Conservation (phyloP, 2,113 vertebrate species). For the Sebastes schlegelii region DNA sequence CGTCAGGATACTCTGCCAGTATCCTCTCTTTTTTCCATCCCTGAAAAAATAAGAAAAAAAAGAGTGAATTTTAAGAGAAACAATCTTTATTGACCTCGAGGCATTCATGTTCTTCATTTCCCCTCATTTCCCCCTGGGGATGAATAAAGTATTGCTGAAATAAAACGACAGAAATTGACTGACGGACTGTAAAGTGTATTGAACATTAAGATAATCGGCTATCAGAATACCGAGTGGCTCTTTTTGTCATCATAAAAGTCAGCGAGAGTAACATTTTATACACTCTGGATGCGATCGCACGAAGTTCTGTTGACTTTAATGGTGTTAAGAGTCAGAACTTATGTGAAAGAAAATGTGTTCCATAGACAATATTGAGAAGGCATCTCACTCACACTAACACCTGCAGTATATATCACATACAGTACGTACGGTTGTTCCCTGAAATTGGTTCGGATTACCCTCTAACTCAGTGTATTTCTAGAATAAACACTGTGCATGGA, state of each 20-base stretch:
- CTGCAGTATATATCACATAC: neutral
- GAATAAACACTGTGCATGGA: neutral
- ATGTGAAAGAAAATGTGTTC: neutral
- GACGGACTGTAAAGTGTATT: neutral
- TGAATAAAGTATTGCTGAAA: too few relatives aligned
- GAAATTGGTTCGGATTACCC: neutral
- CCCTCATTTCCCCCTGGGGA: too few relatives aligned
- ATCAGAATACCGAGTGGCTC: neutral
- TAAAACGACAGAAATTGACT: too few relatives aligned
- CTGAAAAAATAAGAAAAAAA: slow-evolving; percentile 70
- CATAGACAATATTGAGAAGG: neutral
- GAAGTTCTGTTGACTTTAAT: slow-evolving; percentile 1
- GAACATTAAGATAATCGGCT: neutral
- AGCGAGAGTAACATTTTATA: neutral
- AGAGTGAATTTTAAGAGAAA: neutral
- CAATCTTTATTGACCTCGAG: neutral
- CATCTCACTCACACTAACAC: neutral
- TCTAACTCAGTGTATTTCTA: neutral
- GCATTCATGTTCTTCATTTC: neutral
- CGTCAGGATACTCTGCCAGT: slow-evolving; percentile 95
- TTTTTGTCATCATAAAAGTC: neutral
- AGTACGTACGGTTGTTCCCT: neutral
- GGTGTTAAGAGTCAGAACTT: neutral
- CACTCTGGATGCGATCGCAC: neutral
- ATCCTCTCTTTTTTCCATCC: slow-evolving; percentile 99